Base-by-base conservation (phyloP, 1,140 invertebrate genomes). In the Pomacea maculata region DNA sequence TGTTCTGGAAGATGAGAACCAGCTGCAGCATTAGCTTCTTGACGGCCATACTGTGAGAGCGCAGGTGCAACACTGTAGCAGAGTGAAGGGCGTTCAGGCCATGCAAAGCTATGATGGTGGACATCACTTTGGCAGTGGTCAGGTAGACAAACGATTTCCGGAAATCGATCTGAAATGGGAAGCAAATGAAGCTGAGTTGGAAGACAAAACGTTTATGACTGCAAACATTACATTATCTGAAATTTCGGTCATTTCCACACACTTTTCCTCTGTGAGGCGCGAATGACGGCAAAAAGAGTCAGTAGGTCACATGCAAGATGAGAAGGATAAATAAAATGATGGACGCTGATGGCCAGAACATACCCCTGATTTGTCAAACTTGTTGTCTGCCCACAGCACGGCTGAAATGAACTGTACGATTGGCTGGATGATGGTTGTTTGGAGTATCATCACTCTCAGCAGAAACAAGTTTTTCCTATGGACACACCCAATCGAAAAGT, bases 11-110 rank as follows among this genome's bases (percentile, higher is more conserved):
- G 15, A 83, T 8, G 4, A 82, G 55, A n/a, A 82, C 74, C 55
- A 83, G 75, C 75, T 82, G 81, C 10, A 85, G 77, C 14, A 76
- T 63, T 12, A 72, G n/a, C 54, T 82, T 80, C 61, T 84, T 85
- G 29, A 61, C 34, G 0, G 34, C 34, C 34, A 80, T 72, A 52
- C 75, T 79, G 25, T 80, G 81, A 19, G 70, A 77, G 45, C 57
- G 54, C 14, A 85, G 73, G 29, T 81, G 81, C 6, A 17, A 17
- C 55, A 67, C 29, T 15, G 81, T 77, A 21, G 75, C 34, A 54
- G 70, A 63, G 67, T 77, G 82, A 29, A 79, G 73, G 7, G 82
- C 63, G 70, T 75, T 74, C 55, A 85, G 52, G 54, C 81, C 84
- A 54, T 82, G 83, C 17, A 85, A 75, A 3, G 79, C 79, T 17